Conservation (phyloP, 1,140 invertebrate genomes). For the Drosophila parvula region DNA sequence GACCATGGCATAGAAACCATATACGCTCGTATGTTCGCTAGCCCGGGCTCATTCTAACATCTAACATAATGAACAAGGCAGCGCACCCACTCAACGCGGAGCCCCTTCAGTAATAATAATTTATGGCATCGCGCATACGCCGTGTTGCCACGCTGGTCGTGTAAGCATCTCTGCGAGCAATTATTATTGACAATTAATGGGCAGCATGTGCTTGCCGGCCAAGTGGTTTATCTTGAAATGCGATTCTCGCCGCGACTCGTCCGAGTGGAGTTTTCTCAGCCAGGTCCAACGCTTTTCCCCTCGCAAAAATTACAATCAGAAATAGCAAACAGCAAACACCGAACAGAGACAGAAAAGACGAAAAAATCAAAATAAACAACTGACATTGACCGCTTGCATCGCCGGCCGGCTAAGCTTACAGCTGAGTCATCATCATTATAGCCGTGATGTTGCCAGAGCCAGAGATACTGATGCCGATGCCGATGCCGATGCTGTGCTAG, state of each 20-base stretch:
- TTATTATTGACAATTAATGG: conserved; percentile 69
- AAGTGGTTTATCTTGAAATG: conserved; percentile 71
- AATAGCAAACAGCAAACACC: background rate
- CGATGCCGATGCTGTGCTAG: conserved; percentile 14
- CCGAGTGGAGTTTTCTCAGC: conserved; percentile 22
- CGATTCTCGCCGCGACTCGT: conserved; percentile 51
- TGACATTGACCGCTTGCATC: conserved; percentile 74
- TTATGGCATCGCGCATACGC: conserved; percentile 64
- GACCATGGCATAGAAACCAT: conserved; percentile 74
- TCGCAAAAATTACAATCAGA: background rate
- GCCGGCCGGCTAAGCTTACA: conserved; percentile 60
- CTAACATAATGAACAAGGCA: conserved; percentile 54
- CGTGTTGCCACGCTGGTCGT: conserved; percentile 22
- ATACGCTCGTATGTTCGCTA: background rate
- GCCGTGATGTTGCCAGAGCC: background rate
- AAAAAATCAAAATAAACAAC: conserved; percentile 22
- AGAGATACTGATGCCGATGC: background rate
- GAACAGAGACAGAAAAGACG: background rate
- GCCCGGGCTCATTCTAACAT: conserved; percentile 40
- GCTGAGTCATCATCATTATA: conserved; percentile 68
- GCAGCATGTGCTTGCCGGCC: conserved; percentile 53
- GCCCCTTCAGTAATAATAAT: conserved; percentile 46
- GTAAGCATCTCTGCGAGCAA: conserved; percentile 51
- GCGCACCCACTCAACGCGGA: conserved; percentile 27
- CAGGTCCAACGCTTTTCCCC: conserved; percentile 4